These are phyloP conservation scores for Acyrthosiphon pisum DNA, from an alignment of 1,140 invertebrate species.

Conservation along the genomic window DNA sequence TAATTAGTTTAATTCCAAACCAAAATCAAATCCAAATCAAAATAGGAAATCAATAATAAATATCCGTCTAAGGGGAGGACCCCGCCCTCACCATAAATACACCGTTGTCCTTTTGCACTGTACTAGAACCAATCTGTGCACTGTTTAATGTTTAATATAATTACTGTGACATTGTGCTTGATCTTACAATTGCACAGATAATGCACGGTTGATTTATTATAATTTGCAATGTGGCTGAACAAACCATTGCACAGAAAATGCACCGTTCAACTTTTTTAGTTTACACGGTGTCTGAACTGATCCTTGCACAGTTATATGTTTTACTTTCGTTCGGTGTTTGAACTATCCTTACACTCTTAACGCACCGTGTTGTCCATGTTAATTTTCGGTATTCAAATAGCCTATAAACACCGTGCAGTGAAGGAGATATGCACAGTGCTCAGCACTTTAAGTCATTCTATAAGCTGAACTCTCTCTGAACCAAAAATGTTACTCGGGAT, in stretches of 20 bases:
- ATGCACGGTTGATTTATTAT: neutral
- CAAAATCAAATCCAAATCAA: no score
- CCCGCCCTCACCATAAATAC: no score
- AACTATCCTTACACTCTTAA: neutral
- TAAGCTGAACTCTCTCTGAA: neutral
- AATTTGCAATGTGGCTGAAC: neutral
- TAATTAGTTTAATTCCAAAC: no score
- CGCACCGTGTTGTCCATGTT: slow-evolving; percentile 14
- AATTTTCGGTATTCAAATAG: slow-evolving; percentile 23
- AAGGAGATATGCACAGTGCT: neutral
- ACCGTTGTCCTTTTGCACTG: neutral
- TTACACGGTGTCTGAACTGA: no score
- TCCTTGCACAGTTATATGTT: no score
- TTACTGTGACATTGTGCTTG: no score
- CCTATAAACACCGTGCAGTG: neutral
- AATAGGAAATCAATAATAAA: no score
- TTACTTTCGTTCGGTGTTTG: no score
- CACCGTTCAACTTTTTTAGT: no score
- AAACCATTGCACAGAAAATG: neutral
- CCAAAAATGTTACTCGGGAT: slow-evolving; percentile 9
- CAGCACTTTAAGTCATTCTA: neutral
- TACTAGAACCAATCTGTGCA: neutral
- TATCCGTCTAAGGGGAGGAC: no score
- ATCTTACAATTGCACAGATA: neutral
- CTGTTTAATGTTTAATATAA: no score